Percentiles rank a stretch among this genome's conserved stretches.
Evolutionary conservation across 2,113 vertebrate genomes (phyloP).

Genomic region (Tauraco erythrolophus): DNA sequence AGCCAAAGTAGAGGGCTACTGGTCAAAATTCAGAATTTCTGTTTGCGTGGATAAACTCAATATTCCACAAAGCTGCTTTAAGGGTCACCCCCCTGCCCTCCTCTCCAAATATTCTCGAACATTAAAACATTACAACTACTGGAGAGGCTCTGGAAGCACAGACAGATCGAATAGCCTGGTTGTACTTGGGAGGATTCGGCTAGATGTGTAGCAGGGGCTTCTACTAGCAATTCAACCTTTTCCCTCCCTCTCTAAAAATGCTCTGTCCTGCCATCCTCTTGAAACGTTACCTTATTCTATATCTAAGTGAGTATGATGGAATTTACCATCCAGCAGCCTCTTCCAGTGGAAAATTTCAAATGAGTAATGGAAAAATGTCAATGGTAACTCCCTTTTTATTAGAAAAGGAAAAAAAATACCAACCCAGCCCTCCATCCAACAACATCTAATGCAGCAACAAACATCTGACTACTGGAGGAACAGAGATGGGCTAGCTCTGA

Average conservation of each 20-base stretch:
- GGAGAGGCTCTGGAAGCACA: neutral
- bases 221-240: neutral
- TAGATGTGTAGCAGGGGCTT: neutral
- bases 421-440: neutral
- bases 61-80: neutral
- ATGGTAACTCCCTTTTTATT: neutral
- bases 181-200: neutral
- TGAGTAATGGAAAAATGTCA: neutral
- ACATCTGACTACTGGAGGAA: neutral
- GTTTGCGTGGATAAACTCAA: neutral
- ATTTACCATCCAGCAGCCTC: neutral
- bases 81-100: neutral
- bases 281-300: neutral
- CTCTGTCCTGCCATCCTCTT: neutral
- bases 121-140: neutral
- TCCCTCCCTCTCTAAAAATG: neutral
- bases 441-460: neutral
- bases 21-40: neutral
- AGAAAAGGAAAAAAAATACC: neutral
- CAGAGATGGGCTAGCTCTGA: neutral
- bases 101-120: neutral
- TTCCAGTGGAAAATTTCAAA: neutral
- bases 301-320: neutral
- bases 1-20: neutral
- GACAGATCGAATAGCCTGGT: neutral